Conservation (phyloP, 2,113 vertebrate species). For the Pionites leucogaster region DNA sequence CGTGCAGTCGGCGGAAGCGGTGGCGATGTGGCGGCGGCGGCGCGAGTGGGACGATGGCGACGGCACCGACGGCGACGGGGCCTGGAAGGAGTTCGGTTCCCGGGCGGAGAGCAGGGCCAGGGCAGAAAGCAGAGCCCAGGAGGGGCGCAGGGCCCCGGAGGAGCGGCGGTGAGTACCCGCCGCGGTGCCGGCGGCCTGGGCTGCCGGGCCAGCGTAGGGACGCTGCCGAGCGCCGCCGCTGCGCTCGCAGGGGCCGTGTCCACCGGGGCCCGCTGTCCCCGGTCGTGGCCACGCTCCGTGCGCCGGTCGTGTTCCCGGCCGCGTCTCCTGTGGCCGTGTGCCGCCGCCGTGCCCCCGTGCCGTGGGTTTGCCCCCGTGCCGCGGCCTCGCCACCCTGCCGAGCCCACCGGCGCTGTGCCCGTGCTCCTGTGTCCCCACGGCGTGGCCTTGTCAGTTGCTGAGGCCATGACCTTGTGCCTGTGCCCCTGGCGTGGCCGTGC, state of each 20-base stretch:
- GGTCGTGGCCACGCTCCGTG: not conserved
- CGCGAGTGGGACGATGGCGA: too few relatives aligned
- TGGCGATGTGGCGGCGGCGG: too few relatives aligned
- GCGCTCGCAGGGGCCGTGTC: not conserved
- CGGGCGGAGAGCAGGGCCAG: not conserved
- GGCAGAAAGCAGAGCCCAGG: too few relatives aligned
- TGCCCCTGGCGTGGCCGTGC: too few relatives aligned
- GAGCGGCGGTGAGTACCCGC: not conserved
- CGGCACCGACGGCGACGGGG: too few relatives aligned
- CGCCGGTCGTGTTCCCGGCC: not conserved
- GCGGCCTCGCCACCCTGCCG: not conserved
- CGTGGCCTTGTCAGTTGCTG: not conserved
- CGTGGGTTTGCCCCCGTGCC: not conserved
- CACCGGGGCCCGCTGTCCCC: too few relatives aligned
- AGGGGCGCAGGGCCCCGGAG: not conserved
- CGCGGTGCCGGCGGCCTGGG: not conserved
- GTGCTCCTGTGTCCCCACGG: not conserved
- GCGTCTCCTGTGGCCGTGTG: not conserved
- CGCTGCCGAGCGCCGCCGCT: not conserved
- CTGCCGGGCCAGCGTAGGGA: not conserved
- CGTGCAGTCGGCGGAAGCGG: too few relatives aligned
- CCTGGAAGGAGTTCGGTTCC: too few relatives aligned
- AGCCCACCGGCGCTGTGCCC: not conserved
- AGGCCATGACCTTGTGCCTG: too few relatives aligned
- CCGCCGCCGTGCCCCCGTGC: not conserved